Conservation (phyloP, 2,113 vertebrate species). For the Podarcis cretensis region DNA sequence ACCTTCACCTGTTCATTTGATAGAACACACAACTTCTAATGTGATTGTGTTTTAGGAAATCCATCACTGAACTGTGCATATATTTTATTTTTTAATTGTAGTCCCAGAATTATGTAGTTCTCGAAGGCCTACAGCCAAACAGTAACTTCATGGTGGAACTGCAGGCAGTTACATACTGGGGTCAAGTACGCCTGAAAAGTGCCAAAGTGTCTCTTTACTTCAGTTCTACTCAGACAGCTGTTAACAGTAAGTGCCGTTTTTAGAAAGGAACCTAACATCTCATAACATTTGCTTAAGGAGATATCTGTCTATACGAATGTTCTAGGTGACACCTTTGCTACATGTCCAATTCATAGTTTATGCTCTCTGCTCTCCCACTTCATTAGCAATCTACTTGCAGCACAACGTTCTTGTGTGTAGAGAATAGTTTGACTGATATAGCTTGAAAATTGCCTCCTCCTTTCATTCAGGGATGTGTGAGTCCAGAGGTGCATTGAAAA, state of each 20-base stretch:
- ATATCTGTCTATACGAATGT: not conserved
- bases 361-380: not conserved
- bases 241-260: conserved; percentile 75
- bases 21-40: not conserved
- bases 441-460: not conserved
- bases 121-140: conserved; percentile 88
- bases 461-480: not conserved
- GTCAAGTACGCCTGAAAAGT: conserved; percentile 92
- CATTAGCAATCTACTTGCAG: not conserved
- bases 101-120: conserved; percentile 84
- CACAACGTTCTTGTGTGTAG: not conserved
- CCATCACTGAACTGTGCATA: not conserved
- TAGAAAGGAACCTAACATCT: conserved; percentile 1
- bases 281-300: not conserved
- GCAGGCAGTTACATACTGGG: conserved; percentile 92
- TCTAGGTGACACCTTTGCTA: not conserved
- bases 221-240: conserved; percentile 72
- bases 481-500: not conserved
- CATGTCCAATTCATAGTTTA: not conserved
- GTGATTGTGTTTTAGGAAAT: not conserved
- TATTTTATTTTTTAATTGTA: conserved; percentile 62
- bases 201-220: conserved; percentile 88
- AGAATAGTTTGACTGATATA: not conserved
- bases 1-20: not conserved
- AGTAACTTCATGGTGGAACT: conserved; percentile 88